Evolutionary conservation across 2,888 invertebrate species (phyloP), one percentile per base, ranked within the genome.

Genomic region (Melipona beecheii): DNA sequence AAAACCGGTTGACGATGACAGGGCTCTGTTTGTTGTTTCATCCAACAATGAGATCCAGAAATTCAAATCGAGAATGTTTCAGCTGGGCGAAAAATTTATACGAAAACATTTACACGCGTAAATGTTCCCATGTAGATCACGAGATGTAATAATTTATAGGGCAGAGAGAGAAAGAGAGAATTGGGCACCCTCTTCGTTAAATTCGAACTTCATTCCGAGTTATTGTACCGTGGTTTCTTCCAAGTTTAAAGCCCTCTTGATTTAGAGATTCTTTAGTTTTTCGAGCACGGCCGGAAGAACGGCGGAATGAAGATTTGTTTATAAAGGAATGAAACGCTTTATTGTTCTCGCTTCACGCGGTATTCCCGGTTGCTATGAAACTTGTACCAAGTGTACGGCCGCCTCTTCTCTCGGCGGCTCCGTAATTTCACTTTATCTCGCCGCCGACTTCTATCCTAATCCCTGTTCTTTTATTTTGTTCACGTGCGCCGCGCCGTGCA

Each of bases 271-370:
- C 54, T 68, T 68, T 27, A 17, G 24, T 43, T 52, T 62, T 52
- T 60, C 60, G 9, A 21, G 43, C 56, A 9, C 43, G n/a, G 15
- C 4, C 56, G 24, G 43, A 17, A 11, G 50, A 50, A 58, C 56
- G 52, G n/a, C 11, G 58, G 21, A 49, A 43, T 60, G 70, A 71
- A 71, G 65, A 82, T 81, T 78, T 82, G 81, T 82, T 75, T 81
- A 75, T 66, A 70, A 81, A 60, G 66, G 70, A 74, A 81, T 24
- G 75, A 66, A 75, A 81, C 65, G 70, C 49, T 81, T 82, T 81
- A 75, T 70, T 81, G 70, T 82, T 54, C 69, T n/a, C 81, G 27
- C 2, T 27, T 50, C 68, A 54, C 80, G 72, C 21, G 62, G 36
- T 56, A 68, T 54, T 13, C 54, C 43, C 17, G n/a, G 43, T 9